Conservation (phyloP, 2,113 vertebrate species). For the Clarias gariepinus region DNA sequence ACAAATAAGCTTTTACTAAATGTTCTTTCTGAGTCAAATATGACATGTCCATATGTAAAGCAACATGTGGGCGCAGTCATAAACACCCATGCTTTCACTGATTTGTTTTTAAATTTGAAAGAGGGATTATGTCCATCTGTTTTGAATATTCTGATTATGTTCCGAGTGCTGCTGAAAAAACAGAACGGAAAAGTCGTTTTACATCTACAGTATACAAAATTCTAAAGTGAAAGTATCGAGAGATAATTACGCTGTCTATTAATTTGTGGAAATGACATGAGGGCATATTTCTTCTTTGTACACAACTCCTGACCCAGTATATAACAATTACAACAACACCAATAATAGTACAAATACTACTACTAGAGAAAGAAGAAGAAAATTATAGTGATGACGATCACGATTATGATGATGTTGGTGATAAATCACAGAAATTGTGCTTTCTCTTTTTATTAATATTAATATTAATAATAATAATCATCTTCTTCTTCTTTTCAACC, state of each 20-base stretch:
- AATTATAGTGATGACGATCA: background rate
- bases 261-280: background rate
- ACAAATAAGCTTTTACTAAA: background rate
- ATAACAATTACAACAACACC: background rate
- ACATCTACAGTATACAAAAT: background rate
- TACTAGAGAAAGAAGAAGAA: background rate
- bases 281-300: background rate
- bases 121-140: background rate
- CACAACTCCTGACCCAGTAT: background rate
- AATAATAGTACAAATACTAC: background rate
- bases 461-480: too few species aligned
- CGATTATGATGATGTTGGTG: background rate
- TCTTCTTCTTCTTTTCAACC: background rate
- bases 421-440: background rate
- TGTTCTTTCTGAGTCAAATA: background rate
- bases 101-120: background rate
- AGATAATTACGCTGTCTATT: background rate
- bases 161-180: background rate
- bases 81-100: constrained; percentile 6
- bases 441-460: background rate
- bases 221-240: too few species aligned
- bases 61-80: constrained; percentile 12
- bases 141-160: constrained; percentile 1
- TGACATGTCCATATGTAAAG: background rate
- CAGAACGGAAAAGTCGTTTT: background rate